Percentiles rank a stretch among this genome's conserved stretches.
phyloP scores from a whole-genome alignment of 1,140 invertebrate genomes.

The Centruroides vittatus region DNA sequence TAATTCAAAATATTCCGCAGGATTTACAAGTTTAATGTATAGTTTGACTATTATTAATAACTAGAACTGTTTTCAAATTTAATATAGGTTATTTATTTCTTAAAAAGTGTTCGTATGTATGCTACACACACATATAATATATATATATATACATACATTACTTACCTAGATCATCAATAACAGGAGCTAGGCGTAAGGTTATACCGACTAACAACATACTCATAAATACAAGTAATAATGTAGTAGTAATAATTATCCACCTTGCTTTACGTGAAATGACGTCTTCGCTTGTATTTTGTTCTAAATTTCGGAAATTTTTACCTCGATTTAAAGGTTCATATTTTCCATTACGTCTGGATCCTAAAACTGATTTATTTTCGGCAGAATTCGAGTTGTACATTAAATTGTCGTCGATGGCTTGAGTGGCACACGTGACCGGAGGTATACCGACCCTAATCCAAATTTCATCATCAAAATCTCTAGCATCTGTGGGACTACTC shows the following conservation, averaged over 20 bases:
- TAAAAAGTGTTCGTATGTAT: too few relatives aligned
- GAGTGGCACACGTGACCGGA: conserved; percentile 8
- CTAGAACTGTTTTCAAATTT: too few relatives aligned
- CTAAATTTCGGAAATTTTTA: conserved; percentile 14
- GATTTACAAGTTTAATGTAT: too few relatives aligned
- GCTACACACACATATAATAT: too few relatives aligned
- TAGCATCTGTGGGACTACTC: conserved; percentile 2
- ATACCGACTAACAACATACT: conserved; percentile 75
- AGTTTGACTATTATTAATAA: too few relatives aligned
- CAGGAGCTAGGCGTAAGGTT: conserved; percentile 71
- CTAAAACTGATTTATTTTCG: conserved; percentile 21
- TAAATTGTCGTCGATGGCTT: conserved; percentile 6
- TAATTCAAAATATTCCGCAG: too few relatives aligned
- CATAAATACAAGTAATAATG: conserved; percentile 65
- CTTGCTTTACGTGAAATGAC: conserved; percentile 62
- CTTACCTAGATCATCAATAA: conserved; percentile 87
- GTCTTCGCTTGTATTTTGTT: conserved; percentile 29
- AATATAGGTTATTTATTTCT: too few relatives aligned
- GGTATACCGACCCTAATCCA: conserved; percentile 1
- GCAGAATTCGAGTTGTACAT: not conserved
- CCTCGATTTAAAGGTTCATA: conserved; percentile 13
- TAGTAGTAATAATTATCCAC: conserved; percentile 76
- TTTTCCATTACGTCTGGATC: conserved; percentile 33
- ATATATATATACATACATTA: conserved; percentile 13
- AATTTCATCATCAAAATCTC: conserved; percentile 4